Evolutionary conservation across 2,888 invertebrate species (phyloP).

Genomic region (Norana najaformis): DNA sequence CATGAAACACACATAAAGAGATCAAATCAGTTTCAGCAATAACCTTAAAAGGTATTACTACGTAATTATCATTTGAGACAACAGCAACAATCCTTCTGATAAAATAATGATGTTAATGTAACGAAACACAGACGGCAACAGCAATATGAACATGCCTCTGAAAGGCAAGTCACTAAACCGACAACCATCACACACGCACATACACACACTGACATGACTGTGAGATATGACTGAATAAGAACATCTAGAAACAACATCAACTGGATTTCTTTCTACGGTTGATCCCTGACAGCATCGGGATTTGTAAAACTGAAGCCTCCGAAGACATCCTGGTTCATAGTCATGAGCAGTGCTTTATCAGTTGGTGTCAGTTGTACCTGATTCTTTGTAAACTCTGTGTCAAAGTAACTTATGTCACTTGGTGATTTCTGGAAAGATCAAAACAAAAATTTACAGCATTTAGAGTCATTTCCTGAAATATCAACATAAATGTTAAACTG

Average conservation of each 20-base stretch:
- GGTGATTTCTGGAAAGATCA: constrained; percentile 31
- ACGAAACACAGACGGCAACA: not conserved
- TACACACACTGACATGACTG: not conserved
- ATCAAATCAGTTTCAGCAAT: not conserved
- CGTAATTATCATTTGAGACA: not conserved
- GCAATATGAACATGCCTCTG: not conserved
- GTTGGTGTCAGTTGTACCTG: constrained; percentile 88
- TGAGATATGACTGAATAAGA: constrained; percentile 2
- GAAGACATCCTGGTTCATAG: constrained; percentile 96
- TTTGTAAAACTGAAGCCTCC: constrained; percentile 75
- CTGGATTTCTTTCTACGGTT: not conserved
- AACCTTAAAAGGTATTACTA: constrained; percentile 1
- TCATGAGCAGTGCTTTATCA: constrained; percentile 86
- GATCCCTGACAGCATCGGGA: not conserved
- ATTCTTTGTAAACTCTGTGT: constrained; percentile 91
- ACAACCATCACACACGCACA: not conserved
- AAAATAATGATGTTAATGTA: not conserved
- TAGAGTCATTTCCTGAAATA: no score
- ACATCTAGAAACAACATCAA: constrained; percentile 7
- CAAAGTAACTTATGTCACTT: constrained; percentile 90
- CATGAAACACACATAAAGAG: not conserved
- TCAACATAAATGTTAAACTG: no score
- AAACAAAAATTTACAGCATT: not conserved
- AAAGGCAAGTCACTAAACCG: not conserved
- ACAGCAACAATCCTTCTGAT: not conserved